Evolutionary conservation across 2,888 invertebrate genomes (phyloP).

Genomic region (Abscondita cerata): DNA sequence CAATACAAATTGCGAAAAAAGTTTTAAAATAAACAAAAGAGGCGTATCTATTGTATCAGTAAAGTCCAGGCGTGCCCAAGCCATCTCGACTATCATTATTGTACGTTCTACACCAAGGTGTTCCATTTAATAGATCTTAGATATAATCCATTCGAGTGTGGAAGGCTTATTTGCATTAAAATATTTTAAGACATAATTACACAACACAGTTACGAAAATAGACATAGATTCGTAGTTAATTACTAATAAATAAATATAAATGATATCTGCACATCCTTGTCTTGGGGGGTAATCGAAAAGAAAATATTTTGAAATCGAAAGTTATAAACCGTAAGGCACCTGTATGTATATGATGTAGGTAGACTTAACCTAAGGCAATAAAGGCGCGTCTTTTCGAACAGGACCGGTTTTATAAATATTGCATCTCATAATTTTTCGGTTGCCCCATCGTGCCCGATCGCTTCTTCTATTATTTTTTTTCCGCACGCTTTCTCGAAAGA

Average conservation of each 20-base stretch:
- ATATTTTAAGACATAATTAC: no score
- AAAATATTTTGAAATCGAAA: slow-evolving; percentile 37
- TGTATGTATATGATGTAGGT: slow-evolving; percentile 36
- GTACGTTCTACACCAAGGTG: slow-evolving; percentile 12
- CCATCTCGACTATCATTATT: slow-evolving; percentile 10
- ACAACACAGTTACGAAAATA: neutral
- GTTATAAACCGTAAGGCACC: slow-evolving; percentile 38
- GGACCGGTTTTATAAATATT: slow-evolving; percentile 48
- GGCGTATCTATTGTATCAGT: slow-evolving; percentile 21
- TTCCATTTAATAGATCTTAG: slow-evolving; percentile 19
- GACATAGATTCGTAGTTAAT: slow-evolving; percentile 1
- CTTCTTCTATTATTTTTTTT: no score
- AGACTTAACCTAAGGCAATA: slow-evolving; percentile 35
- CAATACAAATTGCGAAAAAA: neutral
- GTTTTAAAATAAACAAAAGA: slow-evolving; percentile 5
- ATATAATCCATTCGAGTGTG: neutral
- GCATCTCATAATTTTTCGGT: slow-evolving; percentile 36
- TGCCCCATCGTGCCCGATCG: slow-evolving; percentile 20
- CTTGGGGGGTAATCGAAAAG: slow-evolving; percentile 14
- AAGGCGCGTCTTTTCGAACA: slow-evolving; percentile 44
- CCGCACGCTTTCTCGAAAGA: slow-evolving; percentile 25
- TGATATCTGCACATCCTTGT: slow-evolving; percentile 14
- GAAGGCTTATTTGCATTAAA: no score
- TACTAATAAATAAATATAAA: slow-evolving; percentile 6
- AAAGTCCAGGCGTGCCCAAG: slow-evolving; percentile 21